Evolutionary conservation across 64 coral and sea anemone species (phyloP), one percentile per base, ranked within the genome.

Genomic region (Cladopsammia gracilis): DNA sequence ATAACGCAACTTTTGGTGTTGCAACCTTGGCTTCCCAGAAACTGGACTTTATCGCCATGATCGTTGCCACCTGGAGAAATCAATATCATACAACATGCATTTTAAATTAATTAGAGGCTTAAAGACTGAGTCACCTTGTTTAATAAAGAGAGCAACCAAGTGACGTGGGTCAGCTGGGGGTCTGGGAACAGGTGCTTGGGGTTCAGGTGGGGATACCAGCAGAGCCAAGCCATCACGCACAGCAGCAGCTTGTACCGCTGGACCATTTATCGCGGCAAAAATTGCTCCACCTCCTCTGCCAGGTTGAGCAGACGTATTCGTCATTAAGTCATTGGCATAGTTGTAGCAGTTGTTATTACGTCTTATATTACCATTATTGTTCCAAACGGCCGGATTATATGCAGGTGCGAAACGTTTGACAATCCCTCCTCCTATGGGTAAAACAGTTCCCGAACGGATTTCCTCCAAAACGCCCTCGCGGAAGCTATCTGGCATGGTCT

Each of bases 341-440:
- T 89, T 77, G 58, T 89, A 89, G 43, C 87, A 89, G 54, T 89
- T 89, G 57, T 89, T 89, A 9, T 60, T 64, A 4, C 58, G 5
- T 77, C 34, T 22, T 8, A 14, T 77, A 3, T 43, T 61, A 12
- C 13, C n/a, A 6, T 22, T 64, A 48, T 76, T 11, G 22, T 77
- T 76, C 87, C 58, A 76, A 1, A 12, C 50, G 15, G 6, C 16
- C 4, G 45, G 4, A 6, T 8, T 20, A 51, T 51, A 70, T 26
- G 67, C n/a, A 26, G 67, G 67, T 11, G 67, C n/a, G 23, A 70
- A 24, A 10, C 67, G 67, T 34, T 70, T 70, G 12, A 10, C 10
- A 12, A 4, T 24, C 19, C 6, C n/a, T 19, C 47, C 10, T 2
- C 0, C 9, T 6, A 48, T n/a, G 14, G 46, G 47, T 50, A n/a